Percentiles rank a stretch among this genome's conserved stretches.
Evolutionary conservation across 1,140 invertebrate species (phyloP).

Genomic region (Hormaphis cornu): DNA sequence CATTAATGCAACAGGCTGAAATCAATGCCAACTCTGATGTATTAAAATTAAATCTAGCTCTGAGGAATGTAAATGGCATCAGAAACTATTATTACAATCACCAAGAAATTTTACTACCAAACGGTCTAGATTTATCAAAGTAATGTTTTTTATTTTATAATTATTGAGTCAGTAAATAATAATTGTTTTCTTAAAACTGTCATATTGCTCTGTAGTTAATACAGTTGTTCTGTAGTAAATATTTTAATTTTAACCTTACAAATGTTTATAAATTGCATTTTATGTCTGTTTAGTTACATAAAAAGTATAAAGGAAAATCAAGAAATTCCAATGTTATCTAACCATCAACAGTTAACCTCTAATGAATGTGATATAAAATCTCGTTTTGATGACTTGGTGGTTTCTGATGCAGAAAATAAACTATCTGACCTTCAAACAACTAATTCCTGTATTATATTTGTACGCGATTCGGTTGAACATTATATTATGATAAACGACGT

Average conservation of each 20-base stretch:
- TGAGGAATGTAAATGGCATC: neutral
- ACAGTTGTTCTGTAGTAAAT: too few species aligned
- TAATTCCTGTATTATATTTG: neutral
- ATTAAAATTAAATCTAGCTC: neutral
- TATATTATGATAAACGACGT: conserved; percentile 11
- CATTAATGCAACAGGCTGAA: neutral
- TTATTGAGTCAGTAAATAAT: too few species aligned
- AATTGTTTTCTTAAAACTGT: too few species aligned
- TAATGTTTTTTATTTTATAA: neutral
- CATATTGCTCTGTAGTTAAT: too few species aligned
- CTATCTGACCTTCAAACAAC: neutral
- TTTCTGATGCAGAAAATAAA: neutral
- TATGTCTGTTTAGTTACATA: neutral
- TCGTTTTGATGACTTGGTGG: neutral
- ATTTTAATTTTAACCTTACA: too few species aligned
- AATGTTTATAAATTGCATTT: too few species aligned
- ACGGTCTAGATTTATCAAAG: neutral
- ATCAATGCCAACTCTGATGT: neutral
- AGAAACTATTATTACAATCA: neutral
- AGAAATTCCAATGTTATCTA: neutral
- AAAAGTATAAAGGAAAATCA: too few species aligned
- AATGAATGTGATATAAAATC: neutral
- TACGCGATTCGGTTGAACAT: conserved; percentile 1
- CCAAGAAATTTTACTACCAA: neutral
- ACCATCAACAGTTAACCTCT: neutral